Base-by-base conservation (phyloP, 2,113 vertebrate genomes). In the Aegithalos caudatus region DNA sequence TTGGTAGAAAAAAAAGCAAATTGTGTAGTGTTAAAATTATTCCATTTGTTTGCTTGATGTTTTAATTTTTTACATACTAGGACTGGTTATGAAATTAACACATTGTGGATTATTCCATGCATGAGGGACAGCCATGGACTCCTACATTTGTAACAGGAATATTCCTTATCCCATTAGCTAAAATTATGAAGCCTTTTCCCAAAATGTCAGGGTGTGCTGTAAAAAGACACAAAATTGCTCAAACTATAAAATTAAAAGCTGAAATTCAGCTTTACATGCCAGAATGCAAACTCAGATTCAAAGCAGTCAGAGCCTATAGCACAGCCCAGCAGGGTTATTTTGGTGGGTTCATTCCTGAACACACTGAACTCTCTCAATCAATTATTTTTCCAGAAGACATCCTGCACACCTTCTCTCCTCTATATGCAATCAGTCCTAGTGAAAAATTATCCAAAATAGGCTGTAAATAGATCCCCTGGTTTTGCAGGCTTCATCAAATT, bases 141-240 rank as follows among this genome's bases (percentile, higher is more conserved):
- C 71, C 33, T 28, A 61, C 48, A 67, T 91, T 60, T 71, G 31
- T 62, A 62, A 77, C 22, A 64, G 56, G 57, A 82, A 66, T 33
- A 38, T 7, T 89, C 23, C 74, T 81, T 64, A 88, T 91, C 40
- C 73, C 40, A 0, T 86, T 95, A 89, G 62, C 87, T 94, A 61
- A 76, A 95, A 90, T 83, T 69, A 77, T 27, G 61, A 82, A 95
- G n/a, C 19, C 21, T 88, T 90, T 82, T 77, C 65, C 51, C 56
- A 58, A 92, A 97, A 88, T 94, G 87, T 95, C 95, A 96, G 62
- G 51, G 23, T 50, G 38, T 65, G 70, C 73, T 65, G 76, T 70
- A 92, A 91, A 94, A 94, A 93, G 74, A 94, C 7, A 58, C 40
- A 72, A 78, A 86, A 67, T 24, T 47, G 40, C 37, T 71, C 51